Conservation (phyloP, 2,797 vertebrate genomes). For the Leptodactylus fallax region DNA sequence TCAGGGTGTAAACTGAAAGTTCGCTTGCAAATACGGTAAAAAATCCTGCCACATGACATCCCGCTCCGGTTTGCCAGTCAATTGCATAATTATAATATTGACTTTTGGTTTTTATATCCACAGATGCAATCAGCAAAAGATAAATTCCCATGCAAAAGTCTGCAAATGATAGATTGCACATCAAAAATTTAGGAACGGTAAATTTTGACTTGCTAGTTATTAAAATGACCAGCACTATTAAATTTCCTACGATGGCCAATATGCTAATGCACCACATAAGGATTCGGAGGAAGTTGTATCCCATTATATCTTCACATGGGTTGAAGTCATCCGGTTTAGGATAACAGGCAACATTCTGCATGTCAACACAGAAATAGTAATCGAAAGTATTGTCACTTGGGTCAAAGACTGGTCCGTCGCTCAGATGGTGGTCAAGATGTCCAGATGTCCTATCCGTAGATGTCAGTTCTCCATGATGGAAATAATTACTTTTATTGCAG, state of each 20-base stretch:
- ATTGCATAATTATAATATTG: constrained; percentile 93
- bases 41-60: constrained; percentile 89
- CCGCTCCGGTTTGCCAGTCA: constrained; percentile 91
- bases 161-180: constrained; percentile 96
- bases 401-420: constrained; percentile 65
- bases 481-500: constrained; percentile 77
- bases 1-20: constrained; percentile 92
- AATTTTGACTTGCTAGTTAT: constrained; percentile 88
- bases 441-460: constrained; percentile 61
- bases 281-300: constrained; percentile 79
- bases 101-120: constrained; percentile 86
- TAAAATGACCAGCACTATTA: constrained; percentile 84
- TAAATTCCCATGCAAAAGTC: constrained; percentile 97
- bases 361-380: constrained; percentile 79
- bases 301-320: constrained; percentile 97
- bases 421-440: constrained; percentile 68
- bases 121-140: constrained; percentile 88
- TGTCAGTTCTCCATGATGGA: constrained; percentile 60
- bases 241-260: constrained; percentile 88
- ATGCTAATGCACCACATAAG: constrained; percentile 94
- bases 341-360: constrained; percentile 81
- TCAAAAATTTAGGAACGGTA: constrained; percentile 94
- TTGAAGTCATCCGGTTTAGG: constrained; percentile 90
- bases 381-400: constrained; percentile 73
- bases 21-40: constrained; percentile 96